Evolutionary conservation across 2,113 vertebrate species (phyloP).

Genomic region (Spea bombifrons): DNA sequence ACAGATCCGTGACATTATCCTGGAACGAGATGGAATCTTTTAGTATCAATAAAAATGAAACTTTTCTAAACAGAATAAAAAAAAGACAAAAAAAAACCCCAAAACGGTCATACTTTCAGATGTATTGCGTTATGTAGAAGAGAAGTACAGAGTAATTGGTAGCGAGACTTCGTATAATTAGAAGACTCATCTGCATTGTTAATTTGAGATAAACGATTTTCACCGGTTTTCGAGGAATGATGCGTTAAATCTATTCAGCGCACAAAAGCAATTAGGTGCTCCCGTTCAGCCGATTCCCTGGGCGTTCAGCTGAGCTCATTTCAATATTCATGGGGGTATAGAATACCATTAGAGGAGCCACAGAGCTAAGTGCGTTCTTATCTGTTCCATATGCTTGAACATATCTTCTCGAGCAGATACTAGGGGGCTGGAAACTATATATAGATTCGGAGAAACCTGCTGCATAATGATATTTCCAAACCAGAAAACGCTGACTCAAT

Average conservation of each 20-base stretch:
- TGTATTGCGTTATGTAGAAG: no score
- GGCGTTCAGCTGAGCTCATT: conserved; percentile 26
- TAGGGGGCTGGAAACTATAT: not conserved
- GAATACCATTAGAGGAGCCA: conserved; percentile 40
- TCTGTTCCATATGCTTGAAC: conserved; percentile 30
- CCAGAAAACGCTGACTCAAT: no score
- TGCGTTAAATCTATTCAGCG: conserved; percentile 42
- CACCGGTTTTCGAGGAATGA: conserved; percentile 38
- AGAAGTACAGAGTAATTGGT: not conserved
- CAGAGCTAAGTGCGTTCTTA: conserved; percentile 29
- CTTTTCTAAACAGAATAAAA: conserved; percentile 3
- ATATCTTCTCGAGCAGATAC: not conserved
- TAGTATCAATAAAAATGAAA: not conserved
- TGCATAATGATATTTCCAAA: no score
- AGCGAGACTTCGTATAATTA: conserved; percentile 27
- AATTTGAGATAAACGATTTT: conserved; percentile 42
- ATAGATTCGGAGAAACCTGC: not conserved
- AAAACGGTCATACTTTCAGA: no score
- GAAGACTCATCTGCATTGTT: conserved; percentile 43
- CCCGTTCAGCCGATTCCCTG: conserved; percentile 22
- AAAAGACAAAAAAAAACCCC: no score
- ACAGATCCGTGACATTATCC: not conserved
- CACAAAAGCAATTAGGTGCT: conserved; percentile 28
- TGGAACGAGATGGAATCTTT: conserved; percentile 1
- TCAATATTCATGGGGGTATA: conserved; percentile 41